Percentiles rank a stretch among this genome's conserved stretches.
These are phyloP conservation scores for Formica exsecta DNA, from an alignment of 1,140 invertebrate species.

Conservation along the genomic window DNA sequence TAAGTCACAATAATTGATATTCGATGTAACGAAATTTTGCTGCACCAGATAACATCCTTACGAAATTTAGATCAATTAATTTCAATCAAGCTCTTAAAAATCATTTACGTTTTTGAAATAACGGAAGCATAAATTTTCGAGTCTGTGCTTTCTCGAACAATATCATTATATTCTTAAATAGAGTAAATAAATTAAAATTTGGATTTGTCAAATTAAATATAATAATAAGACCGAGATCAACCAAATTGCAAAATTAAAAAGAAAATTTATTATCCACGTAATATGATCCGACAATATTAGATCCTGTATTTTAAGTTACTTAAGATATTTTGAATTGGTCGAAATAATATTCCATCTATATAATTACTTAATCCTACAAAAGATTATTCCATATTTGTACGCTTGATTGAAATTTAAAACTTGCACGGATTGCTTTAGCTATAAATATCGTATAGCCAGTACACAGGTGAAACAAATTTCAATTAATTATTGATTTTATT, in stretches of 20 bases:
- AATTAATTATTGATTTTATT: neutral
- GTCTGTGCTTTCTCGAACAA: neutral
- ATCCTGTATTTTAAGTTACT: neutral
- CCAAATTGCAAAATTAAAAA: neutral
- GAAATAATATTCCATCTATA: neutral
- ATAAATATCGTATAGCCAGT: neutral
- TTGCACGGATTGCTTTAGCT: neutral
- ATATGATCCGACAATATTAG: neutral
- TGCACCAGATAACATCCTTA: neutral
- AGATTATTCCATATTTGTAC: neutral
- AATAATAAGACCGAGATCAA: neutral
- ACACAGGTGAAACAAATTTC: neutral
- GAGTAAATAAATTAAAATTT: neutral
- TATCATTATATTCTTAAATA: neutral
- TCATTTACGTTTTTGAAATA: neutral
- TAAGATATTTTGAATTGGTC: neutral
- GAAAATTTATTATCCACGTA: neutral
- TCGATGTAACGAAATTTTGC: conserved; percentile 5
- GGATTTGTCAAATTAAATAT: neutral
- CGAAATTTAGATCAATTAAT: neutral
- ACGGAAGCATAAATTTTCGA: too few relatives aligned
- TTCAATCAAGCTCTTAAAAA: neutral
- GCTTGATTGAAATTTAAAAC: neutral
- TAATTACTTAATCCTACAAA: neutral
- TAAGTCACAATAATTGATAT: conserved; percentile 40